Conservation (phyloP, 2,888 invertebrate species). For the Perizoma flavofasciatum region DNA sequence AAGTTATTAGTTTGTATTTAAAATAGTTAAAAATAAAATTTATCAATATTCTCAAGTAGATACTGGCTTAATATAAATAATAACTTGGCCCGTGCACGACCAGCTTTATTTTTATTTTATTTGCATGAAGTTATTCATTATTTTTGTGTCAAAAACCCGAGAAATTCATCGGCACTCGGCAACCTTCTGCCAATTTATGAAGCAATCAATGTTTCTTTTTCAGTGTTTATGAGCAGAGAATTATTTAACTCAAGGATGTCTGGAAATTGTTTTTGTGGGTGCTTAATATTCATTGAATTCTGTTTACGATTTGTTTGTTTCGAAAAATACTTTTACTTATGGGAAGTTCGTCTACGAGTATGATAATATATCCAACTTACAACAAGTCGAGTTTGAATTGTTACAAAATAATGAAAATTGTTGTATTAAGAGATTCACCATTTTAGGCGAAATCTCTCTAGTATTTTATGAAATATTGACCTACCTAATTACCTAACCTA, state of each 20-base stretch:
- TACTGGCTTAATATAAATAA: background rate
- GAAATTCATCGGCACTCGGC: slow-evolving; percentile 62
- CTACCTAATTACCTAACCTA: no score
- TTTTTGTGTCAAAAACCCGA: slow-evolving; percentile 54
- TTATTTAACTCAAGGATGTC: slow-evolving; percentile 69
- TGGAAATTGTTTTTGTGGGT: slow-evolving; percentile 73
- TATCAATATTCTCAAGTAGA: slow-evolving; percentile 43
- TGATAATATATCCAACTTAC: no score
- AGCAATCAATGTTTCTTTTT: slow-evolving; percentile 75
- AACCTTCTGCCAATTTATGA: slow-evolving; percentile 77
- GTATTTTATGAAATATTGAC: no score
- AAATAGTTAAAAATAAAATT: no score
- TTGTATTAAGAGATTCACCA: no score
- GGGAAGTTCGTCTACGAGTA: no score
- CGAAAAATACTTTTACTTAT: slow-evolving; percentile 33
- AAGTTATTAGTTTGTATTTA: no score
- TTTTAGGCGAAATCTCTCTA: no score
- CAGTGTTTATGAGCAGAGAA: slow-evolving; percentile 68
- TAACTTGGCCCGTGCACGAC: slow-evolving; percentile 17
- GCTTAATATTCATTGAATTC: slow-evolving; percentile 80
- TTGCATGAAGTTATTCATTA: slow-evolving; percentile 68
- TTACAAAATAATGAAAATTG: no score
- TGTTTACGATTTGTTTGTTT: slow-evolving; percentile 76
- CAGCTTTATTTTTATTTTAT: slow-evolving; percentile 53
- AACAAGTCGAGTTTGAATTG: no score